Evolutionary conservation across 2,113 vertebrate genomes (phyloP), one percentile per base, ranked within the genome.

Genomic region (Mesocricetus auratus): DNA sequence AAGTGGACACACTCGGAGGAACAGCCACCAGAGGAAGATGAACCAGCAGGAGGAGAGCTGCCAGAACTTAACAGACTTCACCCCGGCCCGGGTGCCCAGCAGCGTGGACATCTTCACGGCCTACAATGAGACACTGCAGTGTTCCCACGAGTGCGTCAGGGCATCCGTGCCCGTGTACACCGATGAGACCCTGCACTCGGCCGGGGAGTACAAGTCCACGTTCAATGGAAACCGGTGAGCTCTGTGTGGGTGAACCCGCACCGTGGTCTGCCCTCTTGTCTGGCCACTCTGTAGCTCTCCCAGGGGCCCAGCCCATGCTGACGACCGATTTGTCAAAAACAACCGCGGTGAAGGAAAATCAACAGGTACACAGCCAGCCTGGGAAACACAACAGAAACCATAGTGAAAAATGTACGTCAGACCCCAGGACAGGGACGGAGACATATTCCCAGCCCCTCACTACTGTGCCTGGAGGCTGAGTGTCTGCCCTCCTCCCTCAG

Each of bases 41-140:
- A 99, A 99, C 98, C 99, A 99, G 98, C 99, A 99, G 98, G 99
- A 99, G 94, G 99, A 99, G 94, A 99, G 99, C 97, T 99, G 99
- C 98, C 99, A 99, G 98, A 99, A 99, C 98, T 98, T 99, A 98
- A 99, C 99, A 0, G 99, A 99, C 98, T 99, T 99, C 97, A 99
- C 99, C 2, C 99, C 99, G 0, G 99, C 99, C 50, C 98, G 99
- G 4, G 99, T 99, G 95, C 99, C 99, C 98, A 99, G 99, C 97
- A 99, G 99, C 98, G 98, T 99, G 98, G 99, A 99, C 98, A 99
- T 99, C 95, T 99, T 99, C 99, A 99, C 99, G 73, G 99, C 99
- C 99, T 99, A 99, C 98, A 99, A 99, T 0, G 99, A 99, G 98
- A 99, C 99, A 88, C 98, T 99, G 89, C 99, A 99, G 98, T 99